Evolutionary conservation across 2,888 invertebrate genomes (phyloP).

Genomic region (Conchocele bisecta): DNA sequence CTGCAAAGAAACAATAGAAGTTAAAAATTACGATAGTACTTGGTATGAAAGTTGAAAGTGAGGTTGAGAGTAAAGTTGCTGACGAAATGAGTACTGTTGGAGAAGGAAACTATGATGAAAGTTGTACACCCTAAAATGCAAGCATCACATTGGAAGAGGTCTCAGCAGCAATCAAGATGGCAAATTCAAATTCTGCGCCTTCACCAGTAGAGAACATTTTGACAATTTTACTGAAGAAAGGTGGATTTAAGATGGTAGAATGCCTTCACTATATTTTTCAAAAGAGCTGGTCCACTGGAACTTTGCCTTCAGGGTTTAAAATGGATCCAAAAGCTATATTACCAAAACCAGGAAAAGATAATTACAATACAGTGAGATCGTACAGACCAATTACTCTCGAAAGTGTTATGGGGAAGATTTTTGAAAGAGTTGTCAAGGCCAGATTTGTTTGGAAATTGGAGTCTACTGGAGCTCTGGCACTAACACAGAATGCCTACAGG

Average conservation of each 20-base stretch:
- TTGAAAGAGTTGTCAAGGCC: background rate
- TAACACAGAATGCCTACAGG: conserved; percentile 6
- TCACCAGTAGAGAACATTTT: conserved; percentile 13
- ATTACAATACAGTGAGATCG: background rate
- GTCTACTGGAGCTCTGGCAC: background rate
- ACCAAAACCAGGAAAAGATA: background rate
- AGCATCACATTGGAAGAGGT: conserved; percentile 3
- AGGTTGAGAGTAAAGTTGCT: background rate
- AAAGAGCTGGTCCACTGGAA: background rate
- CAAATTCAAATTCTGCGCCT: background rate
- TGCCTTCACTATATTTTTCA: conserved; percentile 8
- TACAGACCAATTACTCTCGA: conserved; percentile 5
- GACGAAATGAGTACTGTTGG: background rate
- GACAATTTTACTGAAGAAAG: conserved; percentile 3
- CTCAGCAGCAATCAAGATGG: background rate
- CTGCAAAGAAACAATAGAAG: conserved; percentile 16
- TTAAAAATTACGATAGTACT: background rate
- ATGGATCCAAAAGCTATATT: conserved; percentile 6
- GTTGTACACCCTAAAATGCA: background rate
- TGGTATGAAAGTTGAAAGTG: conserved; percentile 3
- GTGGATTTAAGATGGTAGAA: background rate
- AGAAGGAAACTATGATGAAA: background rate
- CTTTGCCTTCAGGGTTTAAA: conserved; percentile 2
- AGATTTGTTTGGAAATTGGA: conserved; percentile 12
- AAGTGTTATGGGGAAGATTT: background rate